These are phyloP conservation scores for Urocyon cinereoargenteus DNA, from an alignment of 2,797 vertebrate genomes.

Conservation along the genomic window DNA sequence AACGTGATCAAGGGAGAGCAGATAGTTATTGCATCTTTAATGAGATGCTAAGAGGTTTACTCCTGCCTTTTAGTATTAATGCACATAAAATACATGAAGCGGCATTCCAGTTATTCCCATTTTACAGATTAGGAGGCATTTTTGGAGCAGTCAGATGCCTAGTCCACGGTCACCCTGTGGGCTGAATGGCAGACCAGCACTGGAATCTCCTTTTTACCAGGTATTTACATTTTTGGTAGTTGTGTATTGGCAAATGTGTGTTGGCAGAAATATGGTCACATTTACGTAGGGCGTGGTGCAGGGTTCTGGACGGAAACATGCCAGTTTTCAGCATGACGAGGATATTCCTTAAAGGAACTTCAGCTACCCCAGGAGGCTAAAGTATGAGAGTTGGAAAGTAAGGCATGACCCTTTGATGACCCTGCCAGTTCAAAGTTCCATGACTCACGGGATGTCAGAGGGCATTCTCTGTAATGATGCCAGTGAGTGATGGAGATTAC, in stretches of 20 bases:
- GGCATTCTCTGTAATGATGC: not conserved
- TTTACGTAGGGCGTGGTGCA: not conserved
- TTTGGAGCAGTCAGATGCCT: not conserved
- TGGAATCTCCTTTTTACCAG: not conserved
- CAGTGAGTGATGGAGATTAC: not conserved
- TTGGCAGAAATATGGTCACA: not conserved
- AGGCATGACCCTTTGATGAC: not conserved
- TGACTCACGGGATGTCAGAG: not conserved
- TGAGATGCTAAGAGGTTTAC: conserved; percentile 31
- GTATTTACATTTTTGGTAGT: not conserved
- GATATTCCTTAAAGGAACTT: not conserved
- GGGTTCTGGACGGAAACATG: not conserved
- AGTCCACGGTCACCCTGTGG: not conserved
- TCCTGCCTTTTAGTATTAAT: conserved; percentile 32
- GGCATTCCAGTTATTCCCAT: not conserved
- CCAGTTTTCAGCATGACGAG: not conserved
- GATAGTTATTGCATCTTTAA: conserved; percentile 56
- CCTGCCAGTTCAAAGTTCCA: not conserved
- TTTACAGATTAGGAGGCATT: not conserved
- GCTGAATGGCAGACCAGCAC: not conserved
- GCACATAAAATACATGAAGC: not conserved
- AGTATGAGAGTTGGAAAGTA: not conserved
- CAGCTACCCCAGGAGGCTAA: not conserved
- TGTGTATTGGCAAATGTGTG: not conserved
- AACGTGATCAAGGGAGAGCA: conserved; percentile 62